Evolutionary conservation across 1,140 invertebrate genomes (phyloP).

Genomic region (Harpegnathos saltator): DNA sequence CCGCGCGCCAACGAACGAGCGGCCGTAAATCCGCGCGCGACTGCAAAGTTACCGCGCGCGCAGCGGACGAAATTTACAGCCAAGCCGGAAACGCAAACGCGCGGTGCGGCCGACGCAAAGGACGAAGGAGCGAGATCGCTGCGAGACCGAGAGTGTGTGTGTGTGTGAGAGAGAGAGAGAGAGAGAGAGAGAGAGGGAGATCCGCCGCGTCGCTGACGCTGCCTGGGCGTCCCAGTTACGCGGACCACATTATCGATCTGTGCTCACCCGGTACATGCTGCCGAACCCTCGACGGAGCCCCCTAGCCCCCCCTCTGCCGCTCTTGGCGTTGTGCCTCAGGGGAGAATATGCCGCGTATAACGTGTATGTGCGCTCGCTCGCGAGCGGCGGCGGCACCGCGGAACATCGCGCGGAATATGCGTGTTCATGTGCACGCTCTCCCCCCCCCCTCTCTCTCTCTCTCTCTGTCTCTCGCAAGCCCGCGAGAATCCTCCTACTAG

Average conservation of each 20-base stretch:
- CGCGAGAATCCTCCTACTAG: constrained; percentile 32
- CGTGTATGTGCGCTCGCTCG: neutral
- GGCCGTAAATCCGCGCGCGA: constrained; percentile 33
- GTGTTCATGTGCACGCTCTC: too few species aligned
- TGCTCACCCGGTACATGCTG: constrained; percentile 38
- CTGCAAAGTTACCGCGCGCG: neutral
- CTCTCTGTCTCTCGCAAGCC: too few species aligned
- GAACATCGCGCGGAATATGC: too few species aligned
- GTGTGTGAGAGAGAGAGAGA: too few species aligned
- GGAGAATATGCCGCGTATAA: constrained; percentile 1
- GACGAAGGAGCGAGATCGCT: constrained; percentile 20
- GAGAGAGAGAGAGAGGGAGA: too few species aligned
- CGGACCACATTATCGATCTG: constrained; percentile 68
- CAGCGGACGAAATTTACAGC: constrained; percentile 21
- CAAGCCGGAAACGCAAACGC: neutral
- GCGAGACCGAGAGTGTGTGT: too few species aligned
- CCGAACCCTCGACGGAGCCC: constrained; percentile 48
- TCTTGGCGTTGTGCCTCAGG: constrained; percentile 30
- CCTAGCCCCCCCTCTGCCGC: too few species aligned
- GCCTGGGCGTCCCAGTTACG: constrained; percentile 59
- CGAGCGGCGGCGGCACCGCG: too few species aligned
- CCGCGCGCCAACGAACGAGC: neutral
- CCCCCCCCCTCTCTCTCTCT: too few species aligned
- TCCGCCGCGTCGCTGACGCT: constrained; percentile 1
- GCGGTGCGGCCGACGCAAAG: neutral